A percentile compares a stretch with the other conserved stretches of the same genome.
phyloP scores from a whole-genome alignment of 2,797 vertebrate species.

The Enteromius viviparus region DNA sequence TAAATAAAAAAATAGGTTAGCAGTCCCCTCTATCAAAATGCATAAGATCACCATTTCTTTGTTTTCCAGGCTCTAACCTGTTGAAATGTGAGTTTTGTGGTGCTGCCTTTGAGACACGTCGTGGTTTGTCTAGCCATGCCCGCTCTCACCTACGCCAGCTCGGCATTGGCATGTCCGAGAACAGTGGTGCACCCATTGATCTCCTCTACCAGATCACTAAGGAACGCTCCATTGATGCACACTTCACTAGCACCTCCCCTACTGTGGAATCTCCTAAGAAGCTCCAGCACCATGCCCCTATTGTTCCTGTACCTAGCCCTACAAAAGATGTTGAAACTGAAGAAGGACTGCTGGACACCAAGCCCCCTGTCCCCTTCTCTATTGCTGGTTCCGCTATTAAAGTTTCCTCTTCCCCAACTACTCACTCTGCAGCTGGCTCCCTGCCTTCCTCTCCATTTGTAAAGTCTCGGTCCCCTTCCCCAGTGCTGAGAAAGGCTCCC shows the following conservation, averaged over 20 bases:
- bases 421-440: conserved; percentile 72
- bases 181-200: conserved; percentile 87
- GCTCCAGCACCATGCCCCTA: conserved; percentile 39
- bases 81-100: conserved; percentile 88
- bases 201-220: conserved; percentile 88
- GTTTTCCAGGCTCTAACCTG: conserved; percentile 54
- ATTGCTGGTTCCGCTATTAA: conserved; percentile 68
- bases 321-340: conserved; percentile 67
- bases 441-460: conserved; percentile 64
- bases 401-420: conserved; percentile 65
- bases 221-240: conserved; percentile 75
- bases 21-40: conserved; percentile 11
- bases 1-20: background rate
- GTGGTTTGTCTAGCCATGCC: conserved; percentile 89
- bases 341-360: conserved; percentile 72
- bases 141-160: conserved; percentile 91
- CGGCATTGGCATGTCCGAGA: conserved; percentile 86
- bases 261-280: conserved; percentile 70
- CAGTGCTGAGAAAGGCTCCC: conserved; percentile 87
- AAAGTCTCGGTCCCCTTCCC: conserved; percentile 78
- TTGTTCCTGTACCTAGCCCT: conserved; percentile 29
- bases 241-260: conserved; percentile 55
- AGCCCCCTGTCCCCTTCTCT: conserved; percentile 67
- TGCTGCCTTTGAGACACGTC: conserved; percentile 86
- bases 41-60: background rate